Evolutionary conservation across 1,140 invertebrate species (phyloP).

Genomic region (Sitobion miscanthi): DNA sequence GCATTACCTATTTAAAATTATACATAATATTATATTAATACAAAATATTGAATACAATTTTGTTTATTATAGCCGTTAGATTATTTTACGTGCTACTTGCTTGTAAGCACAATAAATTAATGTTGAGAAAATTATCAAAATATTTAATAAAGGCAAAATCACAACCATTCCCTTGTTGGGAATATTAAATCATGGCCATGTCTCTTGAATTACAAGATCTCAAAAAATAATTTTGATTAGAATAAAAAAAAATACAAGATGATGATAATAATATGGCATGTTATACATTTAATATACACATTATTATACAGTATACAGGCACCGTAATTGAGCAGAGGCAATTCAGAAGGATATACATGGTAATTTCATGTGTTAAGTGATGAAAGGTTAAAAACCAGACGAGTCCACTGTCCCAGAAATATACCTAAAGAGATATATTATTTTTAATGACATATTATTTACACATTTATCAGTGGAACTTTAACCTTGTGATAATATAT

Average conservation of each 20-base stretch:
- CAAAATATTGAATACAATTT: background rate
- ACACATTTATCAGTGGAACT: no score
- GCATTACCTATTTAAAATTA: conserved; percentile 68
- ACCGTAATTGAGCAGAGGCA: background rate
- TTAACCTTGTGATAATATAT: no score
- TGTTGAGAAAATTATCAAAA: background rate
- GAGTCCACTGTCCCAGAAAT: background rate
- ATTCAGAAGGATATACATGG: background rate
- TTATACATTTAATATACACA: background rate
- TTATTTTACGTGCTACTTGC: background rate
- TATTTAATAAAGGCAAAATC: no score
- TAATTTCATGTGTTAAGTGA: background rate
- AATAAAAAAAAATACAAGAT: background rate
- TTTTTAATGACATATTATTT: background rate
- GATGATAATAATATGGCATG: background rate
- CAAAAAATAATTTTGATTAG: background rate
- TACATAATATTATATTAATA: background rate
- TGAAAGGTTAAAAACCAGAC: background rate
- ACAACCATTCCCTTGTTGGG: no score
- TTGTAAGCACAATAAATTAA: background rate
- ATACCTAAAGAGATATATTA: background rate
- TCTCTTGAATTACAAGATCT: no score
- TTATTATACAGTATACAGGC: background rate
- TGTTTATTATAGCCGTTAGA: background rate
- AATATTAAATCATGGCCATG: no score